Evolutionary conservation across 2,113 vertebrate species (phyloP), one percentile per base, ranked within the genome.

Genomic region (Tragulus kanchil): DNA sequence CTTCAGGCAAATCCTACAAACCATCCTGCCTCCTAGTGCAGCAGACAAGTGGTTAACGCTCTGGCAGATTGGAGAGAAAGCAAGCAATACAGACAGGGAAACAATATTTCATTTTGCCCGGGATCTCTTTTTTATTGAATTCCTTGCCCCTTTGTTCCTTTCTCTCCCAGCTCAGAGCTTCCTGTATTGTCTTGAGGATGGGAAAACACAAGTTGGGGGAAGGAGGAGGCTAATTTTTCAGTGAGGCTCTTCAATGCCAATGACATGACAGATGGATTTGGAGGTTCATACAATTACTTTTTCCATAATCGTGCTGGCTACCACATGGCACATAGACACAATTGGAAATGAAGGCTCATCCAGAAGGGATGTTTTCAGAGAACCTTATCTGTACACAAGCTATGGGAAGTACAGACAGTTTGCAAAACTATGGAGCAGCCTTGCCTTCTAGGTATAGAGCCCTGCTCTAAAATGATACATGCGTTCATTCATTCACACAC

Each of bases 101-200:
- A 94, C 95, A 92, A 92, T 97, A 92, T 98, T 97, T 97, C 97
- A 97, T 97, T 97, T 98, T 94, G 93, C 96, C 93, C 90, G 64
- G 94, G 85, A 90, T 87, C 73, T 98, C 95, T 97, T 95, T 90
- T 90, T 96, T 97, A 95, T 97, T 98, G 85, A 97, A 98, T 98
- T 96, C n/a, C 36, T 67, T 95, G 93, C 54, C 97, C 90, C 97
- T 45, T 89, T 95, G 87, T 98, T 96, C 73, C 89, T n/a, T 87
- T 95, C 71, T 88, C 82, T 94, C 75, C 54, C 12, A 69, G 94
- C 92, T 64, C 85, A 96, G 90, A 96, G 89, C 67, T 96, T 52
- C 61, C 65, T 28, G 85, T 85, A 95, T 97, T 94, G 48, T 97
- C 89, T 96, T 52, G 58, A 75, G 61, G 58, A 97, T 86, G 93